Evolutionary conservation across 2,797 vertebrate species (phyloP).

Genomic region (Chaenodraco wilsoni): DNA sequence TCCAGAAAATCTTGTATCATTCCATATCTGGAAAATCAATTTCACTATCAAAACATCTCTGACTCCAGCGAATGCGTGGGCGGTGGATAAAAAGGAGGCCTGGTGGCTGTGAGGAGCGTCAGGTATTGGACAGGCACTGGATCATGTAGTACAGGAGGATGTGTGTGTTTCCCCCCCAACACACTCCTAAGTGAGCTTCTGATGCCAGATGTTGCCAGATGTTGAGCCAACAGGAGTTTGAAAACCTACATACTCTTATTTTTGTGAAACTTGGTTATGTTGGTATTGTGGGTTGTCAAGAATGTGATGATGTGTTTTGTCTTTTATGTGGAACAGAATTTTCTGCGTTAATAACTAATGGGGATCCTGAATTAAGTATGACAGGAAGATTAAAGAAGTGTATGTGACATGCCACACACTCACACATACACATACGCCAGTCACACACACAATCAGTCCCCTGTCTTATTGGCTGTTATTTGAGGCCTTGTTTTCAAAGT

Average conservation of each 20-base stretch:
- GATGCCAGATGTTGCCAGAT: conserved; percentile 25
- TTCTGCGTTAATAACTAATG: too few species aligned
- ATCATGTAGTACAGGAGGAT: conserved; percentile 38
- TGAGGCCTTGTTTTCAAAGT: too few species aligned
- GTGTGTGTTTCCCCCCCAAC: background rate
- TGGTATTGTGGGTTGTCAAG: too few species aligned
- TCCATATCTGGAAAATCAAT: conserved; percentile 57
- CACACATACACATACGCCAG: background rate
- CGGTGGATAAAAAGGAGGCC: conserved; percentile 16
- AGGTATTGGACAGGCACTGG: conserved; percentile 28
- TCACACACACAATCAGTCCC: background rate
- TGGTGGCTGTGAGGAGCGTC: conserved; percentile 40
- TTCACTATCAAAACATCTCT: conserved; percentile 37
- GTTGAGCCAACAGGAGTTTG: conserved; percentile 4
- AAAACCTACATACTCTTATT: too few species aligned
- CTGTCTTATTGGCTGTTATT: too few species aligned
- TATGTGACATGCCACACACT: background rate
- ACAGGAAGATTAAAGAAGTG: background rate
- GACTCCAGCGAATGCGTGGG: conserved; percentile 47
- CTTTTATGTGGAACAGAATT: too few species aligned
- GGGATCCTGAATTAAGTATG: too few species aligned
- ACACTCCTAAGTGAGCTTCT: conserved; percentile 4
- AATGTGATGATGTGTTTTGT: too few species aligned
- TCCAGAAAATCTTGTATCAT: conserved; percentile 36
- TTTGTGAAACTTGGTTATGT: too few species aligned